These are phyloP conservation scores for Rugalucina vietnamica DNA, from an alignment of 2,888 invertebrate species.

Conservation along the genomic window DNA sequence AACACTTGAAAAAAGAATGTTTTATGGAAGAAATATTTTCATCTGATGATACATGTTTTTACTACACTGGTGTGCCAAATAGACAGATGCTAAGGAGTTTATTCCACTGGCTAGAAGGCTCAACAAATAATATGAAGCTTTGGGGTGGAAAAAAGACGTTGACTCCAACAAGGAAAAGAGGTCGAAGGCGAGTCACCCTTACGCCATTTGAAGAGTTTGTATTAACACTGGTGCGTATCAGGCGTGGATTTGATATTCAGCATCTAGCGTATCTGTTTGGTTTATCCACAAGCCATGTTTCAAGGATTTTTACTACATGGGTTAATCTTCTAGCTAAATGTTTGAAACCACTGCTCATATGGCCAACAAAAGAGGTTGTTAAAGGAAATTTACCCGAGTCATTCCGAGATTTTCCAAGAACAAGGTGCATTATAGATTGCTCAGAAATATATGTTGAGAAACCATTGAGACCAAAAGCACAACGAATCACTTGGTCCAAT, in stretches of 20 bases:
- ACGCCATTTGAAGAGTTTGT: background rate
- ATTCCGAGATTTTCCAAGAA: background rate
- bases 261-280: slow-evolving; percentile 17
- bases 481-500: slow-evolving; percentile 12
- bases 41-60: background rate
- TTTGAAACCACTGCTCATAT: slow-evolving; percentile 17
- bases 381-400: background rate
- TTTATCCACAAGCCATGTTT: slow-evolving; percentile 19
- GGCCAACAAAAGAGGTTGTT: slow-evolving; percentile 17
- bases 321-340: slow-evolving; percentile 15
- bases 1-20: background rate
- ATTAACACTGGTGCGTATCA: background rate
- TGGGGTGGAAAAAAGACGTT: background rate
- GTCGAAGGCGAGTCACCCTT: background rate
- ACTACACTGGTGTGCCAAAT: background rate
- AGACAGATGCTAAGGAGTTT: background rate
- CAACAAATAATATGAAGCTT: background rate
- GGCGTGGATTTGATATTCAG: background rate
- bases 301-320: slow-evolving; percentile 23
- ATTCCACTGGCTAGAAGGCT: background rate
- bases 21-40: background rate
- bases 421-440: slow-evolving; percentile 6
- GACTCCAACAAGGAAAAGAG: background rate
- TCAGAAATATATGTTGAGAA: slow-evolving; percentile 8
- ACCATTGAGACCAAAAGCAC: slow-evolving; percentile 1